Percentiles rank a stretch among this genome's conserved stretches.
Conservation (phyloP, 2,797 vertebrate species). For the Staurois parvus region DNA sequence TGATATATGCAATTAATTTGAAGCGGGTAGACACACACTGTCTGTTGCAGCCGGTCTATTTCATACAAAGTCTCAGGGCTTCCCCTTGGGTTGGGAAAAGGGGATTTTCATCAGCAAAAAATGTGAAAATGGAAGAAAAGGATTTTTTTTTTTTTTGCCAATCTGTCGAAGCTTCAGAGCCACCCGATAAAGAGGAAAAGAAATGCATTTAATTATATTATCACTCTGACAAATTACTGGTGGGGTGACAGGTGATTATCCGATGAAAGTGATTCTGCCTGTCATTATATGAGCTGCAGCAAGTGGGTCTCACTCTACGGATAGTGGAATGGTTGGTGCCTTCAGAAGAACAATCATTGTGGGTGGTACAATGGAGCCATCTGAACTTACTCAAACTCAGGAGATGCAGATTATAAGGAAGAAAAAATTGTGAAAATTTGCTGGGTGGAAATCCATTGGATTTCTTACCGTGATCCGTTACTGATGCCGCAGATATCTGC, state of each 20-base stretch:
- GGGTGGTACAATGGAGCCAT: too few relatives aligned
- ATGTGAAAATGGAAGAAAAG: slow-evolving; percentile 42
- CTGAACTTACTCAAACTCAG: too few relatives aligned
- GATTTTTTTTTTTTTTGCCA: slow-evolving; percentile 52
- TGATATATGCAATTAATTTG: slow-evolving; percentile 29
- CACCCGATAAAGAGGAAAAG: slow-evolving; percentile 61
- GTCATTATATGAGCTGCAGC: slow-evolving; percentile 69
- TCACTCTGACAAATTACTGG: slow-evolving; percentile 75
- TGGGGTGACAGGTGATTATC: slow-evolving; percentile 69
- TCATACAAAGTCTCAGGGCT: slow-evolving; percentile 64
- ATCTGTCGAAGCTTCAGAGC: slow-evolving; percentile 68
- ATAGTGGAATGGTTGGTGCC: too few relatives aligned
- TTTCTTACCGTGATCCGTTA: too few relatives aligned
- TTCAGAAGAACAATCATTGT: too few relatives aligned
- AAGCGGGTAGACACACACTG: slow-evolving; percentile 13
- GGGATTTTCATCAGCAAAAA: slow-evolving; percentile 58
- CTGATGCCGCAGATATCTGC: too few relatives aligned
- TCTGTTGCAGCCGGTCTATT: slow-evolving; percentile 62
- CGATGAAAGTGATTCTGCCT: slow-evolving; percentile 71
- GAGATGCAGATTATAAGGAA: too few relatives aligned
- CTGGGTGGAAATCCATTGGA: too few relatives aligned
- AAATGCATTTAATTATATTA: slow-evolving; percentile 76
- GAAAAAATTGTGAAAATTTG: too few relatives aligned
- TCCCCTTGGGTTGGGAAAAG: slow-evolving; percentile 60
- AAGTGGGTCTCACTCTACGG: slow-evolving; percentile 38